Conservation (phyloP, 2,888 invertebrate genomes). For the Cephus sareptanus region DNA sequence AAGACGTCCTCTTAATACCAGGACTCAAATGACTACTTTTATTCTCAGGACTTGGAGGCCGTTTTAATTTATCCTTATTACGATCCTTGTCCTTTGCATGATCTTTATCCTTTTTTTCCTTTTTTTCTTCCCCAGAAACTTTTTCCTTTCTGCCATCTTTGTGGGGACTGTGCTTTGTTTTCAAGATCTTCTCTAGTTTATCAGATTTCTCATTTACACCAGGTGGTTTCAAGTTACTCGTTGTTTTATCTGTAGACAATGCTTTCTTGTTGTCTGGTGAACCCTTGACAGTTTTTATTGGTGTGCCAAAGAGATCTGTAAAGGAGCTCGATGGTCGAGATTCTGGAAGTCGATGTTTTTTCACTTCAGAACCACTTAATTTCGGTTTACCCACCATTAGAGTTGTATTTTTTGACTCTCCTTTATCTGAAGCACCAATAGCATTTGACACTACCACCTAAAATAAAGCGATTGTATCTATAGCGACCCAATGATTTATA, state of each 20-base stretch:
- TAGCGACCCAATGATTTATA: neutral
- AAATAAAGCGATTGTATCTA: constrained; percentile 28
- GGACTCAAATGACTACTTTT: constrained; percentile 54
- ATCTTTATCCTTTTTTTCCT: constrained; percentile 68
- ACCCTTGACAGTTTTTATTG: constrained; percentile 80
- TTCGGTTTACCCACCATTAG: constrained; percentile 80
- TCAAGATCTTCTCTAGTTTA: constrained; percentile 65
- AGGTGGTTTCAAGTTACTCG: constrained; percentile 57
- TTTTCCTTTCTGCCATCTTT: constrained; percentile 68
- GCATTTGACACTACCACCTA: constrained; percentile 66
- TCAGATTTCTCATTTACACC: constrained; percentile 70
- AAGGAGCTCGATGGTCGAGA: constrained; percentile 75
- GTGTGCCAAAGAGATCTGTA: constrained; percentile 84
- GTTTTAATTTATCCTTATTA: constrained; percentile 68
- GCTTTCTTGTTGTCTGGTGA: constrained; percentile 75
- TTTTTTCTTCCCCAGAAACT: constrained; percentile 60
- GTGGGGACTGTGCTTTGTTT: constrained; percentile 70
- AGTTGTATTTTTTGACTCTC: constrained; percentile 69
- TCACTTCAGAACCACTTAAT: constrained; percentile 69
- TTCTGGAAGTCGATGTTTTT: constrained; percentile 56
- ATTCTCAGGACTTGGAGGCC: constrained; percentile 64
- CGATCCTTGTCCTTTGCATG: constrained; percentile 70
- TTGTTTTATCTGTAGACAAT: constrained; percentile 51
- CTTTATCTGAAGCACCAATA: constrained; percentile 71
- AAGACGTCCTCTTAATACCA: constrained; percentile 50